phyloP scores from a whole-genome alignment of 2,113 vertebrate species.

The Neogale vison region DNA sequence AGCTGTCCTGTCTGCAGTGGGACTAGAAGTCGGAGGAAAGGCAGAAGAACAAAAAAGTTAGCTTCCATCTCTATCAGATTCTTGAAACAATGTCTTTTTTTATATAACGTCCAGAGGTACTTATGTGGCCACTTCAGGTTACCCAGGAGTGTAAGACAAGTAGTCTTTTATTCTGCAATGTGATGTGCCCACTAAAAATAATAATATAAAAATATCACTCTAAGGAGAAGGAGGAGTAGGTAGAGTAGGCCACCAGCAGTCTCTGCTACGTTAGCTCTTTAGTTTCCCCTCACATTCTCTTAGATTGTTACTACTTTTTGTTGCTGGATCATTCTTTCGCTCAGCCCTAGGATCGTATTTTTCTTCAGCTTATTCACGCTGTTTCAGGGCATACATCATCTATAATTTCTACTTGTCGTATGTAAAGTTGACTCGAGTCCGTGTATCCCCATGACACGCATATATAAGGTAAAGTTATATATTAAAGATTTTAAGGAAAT shows the following conservation, averaged over 20 bases:
- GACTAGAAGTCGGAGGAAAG: not conserved
- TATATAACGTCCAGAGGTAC: not conserved
- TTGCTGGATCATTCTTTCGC: not conserved
- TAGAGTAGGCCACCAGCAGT: not conserved
- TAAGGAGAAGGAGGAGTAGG: not conserved
- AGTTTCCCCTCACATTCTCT: not conserved
- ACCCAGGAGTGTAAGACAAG: not conserved
- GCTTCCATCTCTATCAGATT: not conserved
- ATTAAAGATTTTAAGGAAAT: not conserved
- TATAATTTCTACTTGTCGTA: not conserved
- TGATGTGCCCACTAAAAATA: not conserved
- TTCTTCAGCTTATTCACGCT: not conserved
- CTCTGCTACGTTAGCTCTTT: not conserved
- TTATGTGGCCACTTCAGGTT: not conserved
- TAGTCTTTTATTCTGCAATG: not conserved
- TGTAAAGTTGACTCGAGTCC: not conserved
- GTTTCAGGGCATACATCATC: slow-evolving; percentile 15
- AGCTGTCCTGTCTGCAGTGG: accelerated
- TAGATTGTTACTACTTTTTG: not conserved
- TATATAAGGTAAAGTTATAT: not conserved
- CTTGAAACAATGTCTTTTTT: not conserved
- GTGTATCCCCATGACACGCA: not conserved
- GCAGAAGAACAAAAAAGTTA: not conserved
- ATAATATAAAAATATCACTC: not conserved
- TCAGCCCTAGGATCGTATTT: not conserved